Evolutionary conservation across 2,797 vertebrate species (phyloP).

Genomic region (Anguilla marmorata): DNA sequence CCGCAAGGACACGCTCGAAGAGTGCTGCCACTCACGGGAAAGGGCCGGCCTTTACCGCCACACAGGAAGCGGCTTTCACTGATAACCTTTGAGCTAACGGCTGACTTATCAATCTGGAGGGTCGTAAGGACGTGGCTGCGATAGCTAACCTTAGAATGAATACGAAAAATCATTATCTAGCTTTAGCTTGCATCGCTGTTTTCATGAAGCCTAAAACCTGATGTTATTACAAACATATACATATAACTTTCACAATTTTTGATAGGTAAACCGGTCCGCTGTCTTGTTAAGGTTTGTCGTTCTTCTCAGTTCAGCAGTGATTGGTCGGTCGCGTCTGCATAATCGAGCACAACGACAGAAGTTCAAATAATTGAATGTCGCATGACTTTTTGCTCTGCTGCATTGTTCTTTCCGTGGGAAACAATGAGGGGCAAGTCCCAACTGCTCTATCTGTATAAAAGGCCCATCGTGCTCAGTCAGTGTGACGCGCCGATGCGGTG

Average conservation of each 20-base stretch:
- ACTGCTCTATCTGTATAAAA: neutral
- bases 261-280: neutral
- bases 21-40: neutral
- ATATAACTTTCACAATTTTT: too few species aligned
- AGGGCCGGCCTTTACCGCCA: neutral
- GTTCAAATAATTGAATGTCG: neutral
- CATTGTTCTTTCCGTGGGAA: neutral
- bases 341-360: neutral
- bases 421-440: too few species aligned
- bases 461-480: neutral
- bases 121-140: neutral
- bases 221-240: too few species aligned
- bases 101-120: neutral
- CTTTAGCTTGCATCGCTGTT: neutral
- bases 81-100: neutral
- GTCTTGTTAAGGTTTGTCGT: too few species aligned
- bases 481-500: neutral
- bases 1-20: neutral
- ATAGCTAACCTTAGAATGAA: neutral
- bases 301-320: neutral
- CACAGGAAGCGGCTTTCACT: neutral
- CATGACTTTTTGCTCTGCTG: neutral
- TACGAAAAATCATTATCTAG: too few species aligned
- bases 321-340: neutral
- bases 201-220: neutral